A percentile compares a stretch with the other conserved stretches of the same genome.
These are phyloP conservation scores for Sesia bembeciformis DNA, from an alignment of 2,888 invertebrate species.

Conservation along the genomic window DNA sequence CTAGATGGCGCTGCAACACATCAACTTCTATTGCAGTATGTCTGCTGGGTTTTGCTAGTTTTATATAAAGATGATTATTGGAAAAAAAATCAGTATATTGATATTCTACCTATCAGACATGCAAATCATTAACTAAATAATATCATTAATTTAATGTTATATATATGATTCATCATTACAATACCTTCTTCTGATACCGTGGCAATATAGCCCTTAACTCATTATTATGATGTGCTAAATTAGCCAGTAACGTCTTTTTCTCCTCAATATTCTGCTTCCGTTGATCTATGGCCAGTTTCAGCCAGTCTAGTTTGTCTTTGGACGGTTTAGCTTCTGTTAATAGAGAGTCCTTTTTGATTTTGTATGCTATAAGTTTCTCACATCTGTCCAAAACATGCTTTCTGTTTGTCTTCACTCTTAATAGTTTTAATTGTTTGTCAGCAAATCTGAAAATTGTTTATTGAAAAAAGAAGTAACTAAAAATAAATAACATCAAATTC, in stretches of 20 bases:
- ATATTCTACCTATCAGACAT: no score
- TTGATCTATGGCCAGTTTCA: constrained; percentile 60
- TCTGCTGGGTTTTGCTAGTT: no score
- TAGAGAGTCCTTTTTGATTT: constrained; percentile 51
- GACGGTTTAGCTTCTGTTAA: constrained; percentile 55
- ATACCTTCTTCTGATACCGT: constrained; percentile 55
- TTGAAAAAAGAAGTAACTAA: no score
- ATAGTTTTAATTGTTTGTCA: constrained; percentile 77
- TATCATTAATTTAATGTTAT: no score
- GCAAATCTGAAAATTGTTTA: constrained; percentile 62
- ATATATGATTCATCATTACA: no score
- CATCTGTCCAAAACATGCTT: constrained; percentile 74
- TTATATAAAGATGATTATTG: no score
- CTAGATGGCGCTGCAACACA: no score
- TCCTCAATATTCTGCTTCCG: constrained; percentile 43
- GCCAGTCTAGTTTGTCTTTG: constrained; percentile 51
- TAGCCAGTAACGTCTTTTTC: constrained; percentile 33
- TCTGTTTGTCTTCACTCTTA: constrained; percentile 73
- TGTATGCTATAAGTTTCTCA: constrained; percentile 46
- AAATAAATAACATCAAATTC: no score
- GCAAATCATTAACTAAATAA: no score
- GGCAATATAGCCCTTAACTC: constrained; percentile 52
- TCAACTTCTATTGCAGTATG: no score
- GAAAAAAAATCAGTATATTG: constrained; percentile 6
- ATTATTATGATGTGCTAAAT: constrained; percentile 41